Base-by-base conservation (phyloP, 2,888 invertebrate genomes). In the Adelphocoris suturalis region DNA sequence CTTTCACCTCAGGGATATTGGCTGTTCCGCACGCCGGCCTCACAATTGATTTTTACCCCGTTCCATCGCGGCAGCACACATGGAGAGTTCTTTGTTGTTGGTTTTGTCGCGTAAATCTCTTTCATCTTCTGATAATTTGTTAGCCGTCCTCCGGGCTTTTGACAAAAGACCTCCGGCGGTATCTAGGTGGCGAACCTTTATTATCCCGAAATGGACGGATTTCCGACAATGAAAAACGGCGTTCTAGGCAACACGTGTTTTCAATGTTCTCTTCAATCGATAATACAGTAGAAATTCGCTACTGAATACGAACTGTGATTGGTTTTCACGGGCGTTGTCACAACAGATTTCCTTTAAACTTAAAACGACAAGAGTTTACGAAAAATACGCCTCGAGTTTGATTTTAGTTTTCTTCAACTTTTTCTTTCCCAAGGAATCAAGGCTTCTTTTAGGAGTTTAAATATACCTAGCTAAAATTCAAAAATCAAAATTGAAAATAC, bases 91-190 rank as follows among this genome's bases (percentile, higher is more conserved):
- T 68, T 68, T 68, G 68, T 68, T 23, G 27, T 27, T 23, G 68
- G 68, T 68, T 68, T 68, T 68, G 68, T 68, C 68, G 68, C 68
- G 68, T 68, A 68, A 68, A 68, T 68, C 68, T 68, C 68, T 68
- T 61, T 68, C 68, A 68, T 68, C 68, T 68, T 5, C 12, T 23
- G 68, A 68, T 68, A 68, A 68, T 68, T 68, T 68, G 68, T 68
- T 68, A 68, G 16, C 68, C 68, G 68, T n/a, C 68, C 68, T 9
- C 23, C 23, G 23, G 14, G 23, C n/a, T 23, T 68, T 27, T 27
- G 19, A 68, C 68, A 68, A 68, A 68, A 68, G 68, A 68, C 68
- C 68, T 68, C 68, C 68, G 68, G 23, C 27, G 27, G 68, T 23
- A 68, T 68, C 68, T 68, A 68, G 68, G 68, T 61, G 61, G 61